Evolutionary conservation across 1,140 invertebrate genomes (phyloP), one percentile per base, ranked within the genome.

Genomic region (Campoletis sonorensis): DNA sequence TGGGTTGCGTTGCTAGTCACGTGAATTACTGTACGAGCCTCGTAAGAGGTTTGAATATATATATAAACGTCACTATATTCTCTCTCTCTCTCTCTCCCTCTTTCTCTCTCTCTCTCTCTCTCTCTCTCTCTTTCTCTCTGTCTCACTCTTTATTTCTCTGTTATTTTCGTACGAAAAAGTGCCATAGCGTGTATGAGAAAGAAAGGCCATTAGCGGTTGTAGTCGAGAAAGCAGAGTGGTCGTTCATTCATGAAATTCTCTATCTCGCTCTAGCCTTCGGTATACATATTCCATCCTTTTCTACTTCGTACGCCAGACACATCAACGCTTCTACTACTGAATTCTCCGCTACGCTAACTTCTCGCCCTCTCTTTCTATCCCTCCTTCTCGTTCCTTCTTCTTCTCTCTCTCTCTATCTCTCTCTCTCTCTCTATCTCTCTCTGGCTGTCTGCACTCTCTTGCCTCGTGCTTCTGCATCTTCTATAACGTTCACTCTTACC

Each of bases 161-260:
- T 54, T 64, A 40, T 64, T 78, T 27, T 18, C 71, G 79, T 54
- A 72, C 71, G 61, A 72, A 37, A 73, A 33, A 33, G 70, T 18
- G 33, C 27, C 15, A 30, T 16, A 7, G 27, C 16, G 18, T 84
- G 82, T 77, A 81, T 77, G 81, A 85, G 86, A 87, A 87, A 86
- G 84, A 83, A 85, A 87, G 84, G 82, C 86, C 84, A 88, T 88
- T 88, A 89, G 86, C 84, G 86, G 80, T 80, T 82, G 85, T 82
- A 85, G 85, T 71, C 71, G 71, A 72, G 87, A 84, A 83, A 88
- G 85, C 82, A 83, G 86, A 87, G 83, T 85, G 86, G 84, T 87
- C 87, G 88, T 89, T 89, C 89, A 90, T 90, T 90, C 89, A 90
- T 88, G 85, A 89, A 88, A 49, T 85, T 86, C 85, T 79, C 68